Percentiles rank a stretch among this genome's conserved stretches.
Evolutionary conservation across 2,113 vertebrate genomes (phyloP).

Genomic region (Pagrus major): DNA sequence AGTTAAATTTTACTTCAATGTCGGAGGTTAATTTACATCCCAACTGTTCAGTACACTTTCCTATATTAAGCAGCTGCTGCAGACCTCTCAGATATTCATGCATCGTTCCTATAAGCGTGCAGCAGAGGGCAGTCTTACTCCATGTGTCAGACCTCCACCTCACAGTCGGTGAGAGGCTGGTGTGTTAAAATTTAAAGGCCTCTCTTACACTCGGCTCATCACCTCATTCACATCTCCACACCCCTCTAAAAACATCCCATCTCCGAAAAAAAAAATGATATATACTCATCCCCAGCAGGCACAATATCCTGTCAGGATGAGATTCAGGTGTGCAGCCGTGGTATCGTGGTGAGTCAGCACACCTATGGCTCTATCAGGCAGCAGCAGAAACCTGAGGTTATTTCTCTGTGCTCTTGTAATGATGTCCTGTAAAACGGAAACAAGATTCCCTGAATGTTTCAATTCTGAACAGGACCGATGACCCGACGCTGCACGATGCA

Average conservation of each 20-base stretch:
- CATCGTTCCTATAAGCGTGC: not conserved
- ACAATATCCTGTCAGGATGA: constrained; percentile 23
- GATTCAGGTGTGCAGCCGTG: constrained; percentile 18
- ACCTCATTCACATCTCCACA: not conserved
- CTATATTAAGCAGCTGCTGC: too few species aligned
- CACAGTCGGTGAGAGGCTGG: not conserved
- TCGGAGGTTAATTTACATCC: too few species aligned
- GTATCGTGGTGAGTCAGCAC: constrained; percentile 11
- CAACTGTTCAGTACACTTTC: too few species aligned
- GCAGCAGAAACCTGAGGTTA: constrained; percentile 8
- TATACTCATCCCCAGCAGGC: not conserved
- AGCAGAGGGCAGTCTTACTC: constrained; percentile 45
- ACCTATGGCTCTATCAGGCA: constrained; percentile 11
- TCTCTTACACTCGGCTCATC: not conserved
- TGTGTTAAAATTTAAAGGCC: not conserved
- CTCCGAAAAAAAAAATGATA: not conserved
- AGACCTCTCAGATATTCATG: too few species aligned
- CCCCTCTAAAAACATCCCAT: not conserved
- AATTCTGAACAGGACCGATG: not conserved
- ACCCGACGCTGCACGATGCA: not conserved
- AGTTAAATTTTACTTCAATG: too few species aligned
- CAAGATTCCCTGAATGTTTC: not conserved
- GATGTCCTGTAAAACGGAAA: constrained; percentile 3
- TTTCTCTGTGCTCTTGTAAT: constrained; percentile 7
- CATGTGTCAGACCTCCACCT: not conserved